These are phyloP conservation scores for Drosophila pullipes DNA, from an alignment of 2,888 invertebrate genomes.

Conservation along the genomic window DNA sequence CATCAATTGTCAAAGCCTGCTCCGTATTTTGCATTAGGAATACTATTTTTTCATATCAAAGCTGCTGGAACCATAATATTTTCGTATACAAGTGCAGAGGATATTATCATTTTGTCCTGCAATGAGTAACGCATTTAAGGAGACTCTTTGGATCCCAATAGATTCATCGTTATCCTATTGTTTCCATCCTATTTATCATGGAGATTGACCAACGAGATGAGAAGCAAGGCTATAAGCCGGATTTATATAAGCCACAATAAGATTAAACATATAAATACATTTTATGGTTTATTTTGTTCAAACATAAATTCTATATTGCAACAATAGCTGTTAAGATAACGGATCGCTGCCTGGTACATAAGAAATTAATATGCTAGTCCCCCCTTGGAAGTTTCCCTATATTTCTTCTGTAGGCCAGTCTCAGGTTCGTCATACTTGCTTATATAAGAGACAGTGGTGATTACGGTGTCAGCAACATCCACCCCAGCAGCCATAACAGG, in stretches of 20 bases:
- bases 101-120: background rate
- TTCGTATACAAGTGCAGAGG: background rate
- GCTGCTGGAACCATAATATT: background rate
- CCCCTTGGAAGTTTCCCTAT: slow-evolving; percentile 25
- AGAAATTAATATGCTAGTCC: slow-evolving; percentile 17
- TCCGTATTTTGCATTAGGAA: background rate
- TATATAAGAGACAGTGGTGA: background rate
- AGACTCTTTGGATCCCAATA: background rate
- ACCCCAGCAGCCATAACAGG: slow-evolving; percentile 51
- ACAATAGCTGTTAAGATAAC: background rate
- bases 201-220: too few relatives aligned
- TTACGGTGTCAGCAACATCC: slow-evolving; percentile 39
- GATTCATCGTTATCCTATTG: background rate
- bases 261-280: background rate
- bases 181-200: background rate
- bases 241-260: background rate
- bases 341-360: background rate
- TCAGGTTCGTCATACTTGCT: background rate
- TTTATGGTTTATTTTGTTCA: slow-evolving; percentile 10
- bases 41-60: background rate
- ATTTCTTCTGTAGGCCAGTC: slow-evolving; percentile 47
- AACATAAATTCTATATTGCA: slow-evolving; percentile 1
- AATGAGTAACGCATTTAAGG: background rate
- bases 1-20: background rate
- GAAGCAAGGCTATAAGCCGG: background rate